Percentiles rank a stretch among this genome's conserved stretches.
Evolutionary conservation across 2,113 vertebrate genomes (phyloP).

Genomic region (Hiodon alosoides): DNA sequence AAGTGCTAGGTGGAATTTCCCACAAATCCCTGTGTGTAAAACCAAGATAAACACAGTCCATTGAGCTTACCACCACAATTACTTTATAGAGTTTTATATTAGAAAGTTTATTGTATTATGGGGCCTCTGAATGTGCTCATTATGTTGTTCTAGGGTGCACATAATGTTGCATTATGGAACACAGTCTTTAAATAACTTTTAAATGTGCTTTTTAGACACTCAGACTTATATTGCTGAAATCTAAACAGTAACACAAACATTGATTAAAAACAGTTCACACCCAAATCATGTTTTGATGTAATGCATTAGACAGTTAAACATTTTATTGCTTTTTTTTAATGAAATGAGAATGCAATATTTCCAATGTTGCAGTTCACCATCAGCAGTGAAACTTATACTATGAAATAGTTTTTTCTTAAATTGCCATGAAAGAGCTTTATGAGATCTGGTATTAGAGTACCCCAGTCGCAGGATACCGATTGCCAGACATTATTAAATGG

Average conservation of each 20-base stretch:
- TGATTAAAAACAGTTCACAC: slow-evolving; percentile 1
- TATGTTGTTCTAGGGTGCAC: slow-evolving; percentile 57
- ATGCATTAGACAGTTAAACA: no score
- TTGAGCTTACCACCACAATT: slow-evolving; percentile 80
- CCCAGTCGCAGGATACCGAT: no score
- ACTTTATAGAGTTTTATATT: slow-evolving; percentile 75
- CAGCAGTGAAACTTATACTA: no score
- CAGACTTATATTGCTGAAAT: slow-evolving; percentile 11
- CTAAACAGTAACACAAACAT: not conserved
- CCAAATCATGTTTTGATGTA: no score
- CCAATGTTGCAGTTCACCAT: no score
- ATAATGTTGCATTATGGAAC: slow-evolving; percentile 25
- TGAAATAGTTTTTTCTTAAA: no score
- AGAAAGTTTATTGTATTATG: slow-evolving; percentile 70
- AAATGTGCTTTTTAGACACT: slow-evolving; percentile 27
- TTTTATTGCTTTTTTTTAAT: no score
- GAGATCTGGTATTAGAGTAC: no score
- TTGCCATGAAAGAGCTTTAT: no score
- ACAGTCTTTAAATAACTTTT: slow-evolving; percentile 29
- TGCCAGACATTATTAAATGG: no score
- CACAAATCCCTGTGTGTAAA: slow-evolving; percentile 80
- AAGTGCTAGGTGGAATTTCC: slow-evolving; percentile 76
- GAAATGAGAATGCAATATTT: no score
- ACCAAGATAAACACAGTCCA: slow-evolving; percentile 86
- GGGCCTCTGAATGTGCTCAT: slow-evolving; percentile 56